Evolutionary conservation across 2,888 invertebrate species (phyloP).

Genomic region (Empis stercorea): DNA sequence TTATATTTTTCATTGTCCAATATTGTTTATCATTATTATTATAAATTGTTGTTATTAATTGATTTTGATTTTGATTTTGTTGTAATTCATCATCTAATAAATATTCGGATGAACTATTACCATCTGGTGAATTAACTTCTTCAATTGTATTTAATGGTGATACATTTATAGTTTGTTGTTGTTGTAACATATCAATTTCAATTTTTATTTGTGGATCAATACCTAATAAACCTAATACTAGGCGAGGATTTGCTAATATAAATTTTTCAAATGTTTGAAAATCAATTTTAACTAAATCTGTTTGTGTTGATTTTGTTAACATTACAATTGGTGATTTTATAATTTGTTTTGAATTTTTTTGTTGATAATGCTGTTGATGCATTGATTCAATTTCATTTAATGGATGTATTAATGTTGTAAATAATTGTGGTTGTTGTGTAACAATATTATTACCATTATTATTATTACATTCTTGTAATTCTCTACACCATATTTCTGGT

Average conservation of each 20-base stretch:
- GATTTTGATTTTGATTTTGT: no score
- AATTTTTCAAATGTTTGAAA: constrained; percentile 33
- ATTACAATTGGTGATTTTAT: background rate
- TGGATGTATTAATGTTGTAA: background rate
- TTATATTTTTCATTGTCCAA: constrained; percentile 13
- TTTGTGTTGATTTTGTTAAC: constrained; percentile 25
- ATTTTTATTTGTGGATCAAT: constrained; percentile 46
- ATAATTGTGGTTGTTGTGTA: background rate
- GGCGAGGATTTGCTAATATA: constrained; percentile 58
- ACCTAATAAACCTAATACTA: constrained; percentile 59
- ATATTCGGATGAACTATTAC: constrained; percentile 13
- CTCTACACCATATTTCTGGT: constrained; percentile 72
- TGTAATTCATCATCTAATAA: constrained; percentile 19
- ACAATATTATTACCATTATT: no score
- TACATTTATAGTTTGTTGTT: constrained; percentile 29
- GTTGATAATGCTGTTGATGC: no score
- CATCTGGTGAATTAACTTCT: constrained; percentile 28
- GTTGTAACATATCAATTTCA: constrained; percentile 30
- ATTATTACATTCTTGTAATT: constrained; percentile 23
- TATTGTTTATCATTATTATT: background rate
- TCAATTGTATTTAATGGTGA: constrained; percentile 31
- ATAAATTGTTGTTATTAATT: background rate
- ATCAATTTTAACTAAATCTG: constrained; percentile 31
- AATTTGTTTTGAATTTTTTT: background rate
- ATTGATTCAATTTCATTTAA: no score